Percentiles rank a stretch among this genome's conserved stretches.
phyloP scores from a whole-genome alignment of 2,797 vertebrate genomes.

The Staurois parvus region DNA sequence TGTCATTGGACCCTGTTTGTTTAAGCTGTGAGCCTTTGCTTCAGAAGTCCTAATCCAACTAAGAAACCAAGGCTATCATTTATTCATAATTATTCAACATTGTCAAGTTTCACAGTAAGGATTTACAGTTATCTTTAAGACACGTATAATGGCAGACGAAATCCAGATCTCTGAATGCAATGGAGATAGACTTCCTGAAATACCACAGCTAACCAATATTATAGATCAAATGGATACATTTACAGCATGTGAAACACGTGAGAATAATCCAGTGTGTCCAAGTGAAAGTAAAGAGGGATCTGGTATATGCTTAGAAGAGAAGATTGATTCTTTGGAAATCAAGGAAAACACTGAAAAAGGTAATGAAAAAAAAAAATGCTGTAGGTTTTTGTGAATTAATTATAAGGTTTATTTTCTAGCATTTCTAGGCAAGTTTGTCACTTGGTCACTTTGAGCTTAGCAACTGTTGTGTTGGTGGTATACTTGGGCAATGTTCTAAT shows the following conservation, averaged over 20 bases:
- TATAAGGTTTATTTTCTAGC: no score
- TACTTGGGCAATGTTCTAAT: no score
- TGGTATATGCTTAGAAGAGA: slow-evolving; percentile 21
- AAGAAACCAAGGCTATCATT: neutral
- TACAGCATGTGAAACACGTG: slow-evolving; percentile 50
- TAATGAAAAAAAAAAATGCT: slow-evolving; percentile 58
- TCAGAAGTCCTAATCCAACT: neutral
- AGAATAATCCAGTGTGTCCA: neutral
- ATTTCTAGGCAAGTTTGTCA: no score
- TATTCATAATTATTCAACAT: neutral
- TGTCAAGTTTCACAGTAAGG: neutral
- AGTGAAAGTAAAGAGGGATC: slow-evolving; percentile 60
- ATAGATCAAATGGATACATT: slow-evolving; percentile 65
- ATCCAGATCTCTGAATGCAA: slow-evolving; percentile 66
- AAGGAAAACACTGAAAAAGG: slow-evolving; percentile 66
- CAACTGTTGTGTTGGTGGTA: no score
- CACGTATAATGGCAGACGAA: slow-evolving; percentile 72
- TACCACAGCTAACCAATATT: slow-evolving; percentile 67
- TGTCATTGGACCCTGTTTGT: slow-evolving; percentile 53
- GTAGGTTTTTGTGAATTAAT: no score
- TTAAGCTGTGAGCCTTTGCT: slow-evolving; percentile 25
- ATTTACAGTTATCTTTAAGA: slow-evolving; percentile 12
- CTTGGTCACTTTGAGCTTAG: no score
- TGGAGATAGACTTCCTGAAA: slow-evolving; percentile 65
- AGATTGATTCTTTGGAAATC: neutral